phyloP scores from a whole-genome alignment of 2,113 vertebrate species.

The Trichechus manatus region DNA sequence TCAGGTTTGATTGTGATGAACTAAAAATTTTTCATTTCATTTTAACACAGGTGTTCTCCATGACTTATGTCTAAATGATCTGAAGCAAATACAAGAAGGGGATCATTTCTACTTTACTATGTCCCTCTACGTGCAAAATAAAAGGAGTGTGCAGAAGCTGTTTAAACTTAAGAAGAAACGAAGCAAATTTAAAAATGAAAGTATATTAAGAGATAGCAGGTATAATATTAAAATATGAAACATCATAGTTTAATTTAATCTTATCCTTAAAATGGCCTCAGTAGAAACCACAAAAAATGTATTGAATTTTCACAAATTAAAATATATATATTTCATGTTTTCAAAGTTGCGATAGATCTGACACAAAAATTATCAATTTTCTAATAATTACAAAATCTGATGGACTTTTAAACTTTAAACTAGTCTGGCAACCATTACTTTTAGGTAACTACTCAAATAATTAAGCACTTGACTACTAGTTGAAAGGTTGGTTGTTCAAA shows the following conservation, averaged over 20 bases:
- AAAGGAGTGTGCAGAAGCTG: neutral
- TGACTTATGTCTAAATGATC: neutral
- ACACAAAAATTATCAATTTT: neutral
- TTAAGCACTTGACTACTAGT: neutral
- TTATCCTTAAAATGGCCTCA: neutral
- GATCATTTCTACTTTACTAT: neutral
- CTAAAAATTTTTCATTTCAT: neutral
- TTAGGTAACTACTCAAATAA: neutral
- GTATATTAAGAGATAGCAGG: fast-evolving
- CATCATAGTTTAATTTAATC: neutral
- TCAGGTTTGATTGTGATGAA: constrained; percentile 4
- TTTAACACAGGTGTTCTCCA: neutral
- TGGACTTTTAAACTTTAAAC: neutral
- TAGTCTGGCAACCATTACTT: neutral
- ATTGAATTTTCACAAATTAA: neutral
- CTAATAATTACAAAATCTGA: neutral
- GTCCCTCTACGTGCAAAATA: fast-evolving
- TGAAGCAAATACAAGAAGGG: neutral
- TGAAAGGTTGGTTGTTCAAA: too few relatives aligned
- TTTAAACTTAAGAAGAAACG: constrained; percentile 41
- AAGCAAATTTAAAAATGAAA: neutral
- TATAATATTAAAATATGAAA: neutral
- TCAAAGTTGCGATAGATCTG: neutral
- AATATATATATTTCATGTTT: neutral
- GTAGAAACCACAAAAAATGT: neutral